A percentile compares a stretch with the other conserved stretches of the same genome.
Evolutionary conservation across 92 coral and sea anemone species (phyloP).

Genomic region (Epizoanthus stellaris): DNA sequence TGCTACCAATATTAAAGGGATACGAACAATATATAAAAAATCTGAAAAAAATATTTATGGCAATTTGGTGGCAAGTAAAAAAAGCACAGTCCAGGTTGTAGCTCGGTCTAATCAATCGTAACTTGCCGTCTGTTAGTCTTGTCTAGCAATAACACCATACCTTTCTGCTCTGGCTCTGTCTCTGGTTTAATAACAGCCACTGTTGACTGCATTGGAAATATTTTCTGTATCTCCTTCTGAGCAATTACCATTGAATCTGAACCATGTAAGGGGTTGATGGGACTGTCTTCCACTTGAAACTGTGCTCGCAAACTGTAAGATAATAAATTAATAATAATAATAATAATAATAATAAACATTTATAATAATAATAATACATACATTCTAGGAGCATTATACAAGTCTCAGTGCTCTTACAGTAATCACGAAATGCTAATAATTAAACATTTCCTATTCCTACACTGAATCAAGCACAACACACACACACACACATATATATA

Average conservation of each 20-base stretch:
- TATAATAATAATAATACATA: no score
- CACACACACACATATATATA: no score
- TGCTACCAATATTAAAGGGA: no score
- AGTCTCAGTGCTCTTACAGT: no score
- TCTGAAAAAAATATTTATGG: background rate
- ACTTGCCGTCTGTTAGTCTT: no score
- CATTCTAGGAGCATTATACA: no score
- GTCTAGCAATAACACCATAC: slow-evolving; percentile 34
- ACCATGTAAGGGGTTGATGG: slow-evolving; percentile 95
- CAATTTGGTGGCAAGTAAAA: background rate
- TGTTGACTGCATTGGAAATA: slow-evolving; percentile 95
- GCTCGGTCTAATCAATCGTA: background rate
- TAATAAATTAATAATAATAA: background rate
- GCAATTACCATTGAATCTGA: slow-evolving; percentile 85
- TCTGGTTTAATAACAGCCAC: slow-evolving; percentile 98
- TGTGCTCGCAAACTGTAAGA: slow-evolving; percentile 82
- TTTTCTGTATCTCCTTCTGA: slow-evolving; percentile 80
- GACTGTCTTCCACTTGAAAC: slow-evolving; percentile 96
- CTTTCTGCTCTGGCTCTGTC: slow-evolving; percentile 79
- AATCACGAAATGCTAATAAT: no score
- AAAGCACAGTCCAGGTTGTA: background rate
- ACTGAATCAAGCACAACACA: no score
- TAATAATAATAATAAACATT: no score
- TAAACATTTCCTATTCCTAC: no score
- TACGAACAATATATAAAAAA: no score